Conservation (phyloP, 2,797 vertebrate species). For the Mallotus villosus region DNA sequence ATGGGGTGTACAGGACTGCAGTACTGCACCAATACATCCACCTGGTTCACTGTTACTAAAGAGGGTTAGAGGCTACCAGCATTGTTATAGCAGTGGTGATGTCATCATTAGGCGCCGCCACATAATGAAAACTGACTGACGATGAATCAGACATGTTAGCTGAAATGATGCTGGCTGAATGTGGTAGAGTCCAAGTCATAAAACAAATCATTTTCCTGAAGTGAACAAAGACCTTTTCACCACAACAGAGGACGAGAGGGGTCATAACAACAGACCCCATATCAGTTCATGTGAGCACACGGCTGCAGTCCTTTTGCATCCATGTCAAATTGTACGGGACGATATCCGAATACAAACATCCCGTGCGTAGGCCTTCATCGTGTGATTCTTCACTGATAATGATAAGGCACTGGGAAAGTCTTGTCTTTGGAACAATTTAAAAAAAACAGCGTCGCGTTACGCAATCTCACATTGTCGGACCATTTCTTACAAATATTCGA, state of each 20-base stretch:
- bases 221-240: constrained; percentile 31
- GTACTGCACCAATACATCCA: background rate
- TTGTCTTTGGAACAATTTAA: constrained; percentile 79
- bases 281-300: constrained; percentile 23
- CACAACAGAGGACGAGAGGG: constrained; percentile 69
- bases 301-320: constrained; percentile 31
- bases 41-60: background rate
- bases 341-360: constrained; percentile 7
- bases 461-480: constrained; percentile 44
- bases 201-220: constrained; percentile 4
- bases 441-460: constrained; percentile 23
- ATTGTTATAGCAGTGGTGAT: background rate
- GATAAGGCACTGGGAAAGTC: constrained; percentile 85
- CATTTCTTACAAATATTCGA: background rate
- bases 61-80: background rate
- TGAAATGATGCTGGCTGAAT: background rate
- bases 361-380: constrained; percentile 20
- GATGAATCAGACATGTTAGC: background rate
- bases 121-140: background rate
- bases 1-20: background rate
- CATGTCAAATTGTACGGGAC: constrained; percentile 14
- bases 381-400: constrained; percentile 52
- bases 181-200: background rate
- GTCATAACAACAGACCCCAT: constrained; percentile 59
- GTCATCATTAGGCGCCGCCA: too few relatives aligned